A percentile compares a stretch with the other conserved stretches of the same genome.
phyloP scores from a whole-genome alignment of 2,797 vertebrate genomes.

The Nannoperca obscura region DNA sequence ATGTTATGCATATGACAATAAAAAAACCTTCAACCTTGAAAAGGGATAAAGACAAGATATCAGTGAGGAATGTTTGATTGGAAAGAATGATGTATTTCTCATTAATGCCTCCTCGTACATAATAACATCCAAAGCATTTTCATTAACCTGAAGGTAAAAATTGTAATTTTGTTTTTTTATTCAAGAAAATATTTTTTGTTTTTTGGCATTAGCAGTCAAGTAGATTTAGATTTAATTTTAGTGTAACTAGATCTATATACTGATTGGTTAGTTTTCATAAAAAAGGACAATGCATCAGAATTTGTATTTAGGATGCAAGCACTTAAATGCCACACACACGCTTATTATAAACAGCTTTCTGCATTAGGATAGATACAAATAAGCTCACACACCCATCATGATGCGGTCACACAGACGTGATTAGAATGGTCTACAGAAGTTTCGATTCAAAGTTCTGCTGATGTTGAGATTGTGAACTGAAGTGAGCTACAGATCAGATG shows the following conservation, averaged over 20 bases:
- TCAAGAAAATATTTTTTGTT: not conserved
- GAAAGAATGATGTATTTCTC: not conserved
- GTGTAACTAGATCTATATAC: not conserved
- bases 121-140: no score
- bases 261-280: not conserved
- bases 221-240: no score
- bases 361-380: not conserved
- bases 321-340: not conserved
- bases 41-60: not conserved
- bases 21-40: no score
- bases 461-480: constrained; percentile 33
- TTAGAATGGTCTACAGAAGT: not conserved
- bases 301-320: not conserved
- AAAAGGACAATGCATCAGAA: not conserved
- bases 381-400: not conserved
- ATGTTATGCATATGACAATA: no score
- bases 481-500: constrained; percentile 43
- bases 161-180: no score
- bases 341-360: not conserved
- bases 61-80: not conserved
- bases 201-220: not conserved
- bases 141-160: no score
- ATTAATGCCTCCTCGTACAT: no score
- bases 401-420: constrained; percentile 12
- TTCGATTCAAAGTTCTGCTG: constrained; percentile 33